Conservation (phyloP, 2,888 invertebrate species). For the Lycia hirtaria region DNA sequence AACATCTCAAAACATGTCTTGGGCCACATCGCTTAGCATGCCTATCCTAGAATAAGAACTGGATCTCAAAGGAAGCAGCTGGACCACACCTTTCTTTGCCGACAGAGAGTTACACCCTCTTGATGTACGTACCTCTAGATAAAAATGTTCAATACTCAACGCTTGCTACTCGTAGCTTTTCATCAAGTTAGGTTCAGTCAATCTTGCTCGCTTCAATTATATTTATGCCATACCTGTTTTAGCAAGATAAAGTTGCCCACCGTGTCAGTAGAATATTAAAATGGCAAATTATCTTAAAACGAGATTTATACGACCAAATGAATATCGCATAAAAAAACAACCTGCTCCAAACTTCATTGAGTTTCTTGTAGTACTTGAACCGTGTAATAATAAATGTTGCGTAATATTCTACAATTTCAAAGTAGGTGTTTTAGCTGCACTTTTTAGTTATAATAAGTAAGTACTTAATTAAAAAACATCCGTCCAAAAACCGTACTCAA, state of each 20-base stretch:
- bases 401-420: slow-evolving; percentile 7
- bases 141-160: too few relatives aligned
- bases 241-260: background rate
- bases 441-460: background rate
- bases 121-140: too few relatives aligned
- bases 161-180: too few relatives aligned
- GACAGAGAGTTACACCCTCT: too few relatives aligned
- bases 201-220: background rate
- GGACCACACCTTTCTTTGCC: too few relatives aligned
- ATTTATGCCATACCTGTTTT: background rate
- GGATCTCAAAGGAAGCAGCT: too few relatives aligned
- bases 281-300: background rate
- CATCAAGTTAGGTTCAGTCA: background rate
- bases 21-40: too few relatives aligned
- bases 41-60: too few relatives aligned
- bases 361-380: slow-evolving; percentile 18
- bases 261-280: background rate
- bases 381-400: background rate
- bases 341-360: slow-evolving; percentile 1
- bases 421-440: background rate
- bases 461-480: too few relatives aligned
- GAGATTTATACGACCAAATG: background rate
- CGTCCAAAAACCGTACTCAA: too few relatives aligned
- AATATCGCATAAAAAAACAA: background rate
- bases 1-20: too few relatives aligned